Evolutionary conservation across 2,888 invertebrate species (phyloP).

Genomic region (Cerastis leucographa): DNA sequence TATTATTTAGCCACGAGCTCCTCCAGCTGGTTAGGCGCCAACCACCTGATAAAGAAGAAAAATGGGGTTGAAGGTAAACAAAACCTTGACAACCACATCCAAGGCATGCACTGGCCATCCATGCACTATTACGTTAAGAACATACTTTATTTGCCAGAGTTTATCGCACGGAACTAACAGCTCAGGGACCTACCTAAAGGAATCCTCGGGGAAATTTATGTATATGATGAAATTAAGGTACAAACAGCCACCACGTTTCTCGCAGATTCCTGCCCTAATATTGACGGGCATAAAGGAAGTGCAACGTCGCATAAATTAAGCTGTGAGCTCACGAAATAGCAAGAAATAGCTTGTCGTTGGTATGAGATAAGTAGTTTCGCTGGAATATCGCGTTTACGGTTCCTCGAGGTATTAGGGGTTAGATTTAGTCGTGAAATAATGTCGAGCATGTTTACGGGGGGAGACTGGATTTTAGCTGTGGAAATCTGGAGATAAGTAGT

Average conservation of each 20-base stretch:
- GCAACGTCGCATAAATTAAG: slow-evolving; percentile 54
- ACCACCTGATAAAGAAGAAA: too few species aligned
- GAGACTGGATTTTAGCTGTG: neutral
- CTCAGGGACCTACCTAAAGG: slow-evolving; percentile 16
- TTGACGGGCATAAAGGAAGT: slow-evolving; percentile 49
- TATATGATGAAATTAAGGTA: slow-evolving; percentile 37
- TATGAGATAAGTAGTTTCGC: slow-evolving; percentile 37
- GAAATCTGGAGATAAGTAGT: neutral
- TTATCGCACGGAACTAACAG: slow-evolving; percentile 52
- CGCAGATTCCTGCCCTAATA: slow-evolving; percentile 33
- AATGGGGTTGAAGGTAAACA: neutral
- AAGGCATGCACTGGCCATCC: slow-evolving; percentile 38
- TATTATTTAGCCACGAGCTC: too few species aligned
- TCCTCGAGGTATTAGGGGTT: slow-evolving; percentile 7
- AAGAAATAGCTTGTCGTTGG: slow-evolving; percentile 46
- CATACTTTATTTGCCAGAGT: slow-evolving; percentile 57
- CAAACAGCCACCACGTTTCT: slow-evolving; percentile 12
- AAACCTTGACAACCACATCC: slow-evolving; percentile 31
- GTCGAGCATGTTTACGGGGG: slow-evolving; percentile 13
- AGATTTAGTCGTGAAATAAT: slow-evolving; percentile 33
- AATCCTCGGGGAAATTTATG: slow-evolving; percentile 38
- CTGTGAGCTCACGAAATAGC: slow-evolving; percentile 49
- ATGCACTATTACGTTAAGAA: slow-evolving; percentile 52
- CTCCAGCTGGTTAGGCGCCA: too few species aligned
- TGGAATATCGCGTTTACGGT: slow-evolving; percentile 35